These are phyloP conservation scores for Drosophila orosa DNA, from an alignment of 1,140 invertebrate species.

Conservation along the genomic window DNA sequence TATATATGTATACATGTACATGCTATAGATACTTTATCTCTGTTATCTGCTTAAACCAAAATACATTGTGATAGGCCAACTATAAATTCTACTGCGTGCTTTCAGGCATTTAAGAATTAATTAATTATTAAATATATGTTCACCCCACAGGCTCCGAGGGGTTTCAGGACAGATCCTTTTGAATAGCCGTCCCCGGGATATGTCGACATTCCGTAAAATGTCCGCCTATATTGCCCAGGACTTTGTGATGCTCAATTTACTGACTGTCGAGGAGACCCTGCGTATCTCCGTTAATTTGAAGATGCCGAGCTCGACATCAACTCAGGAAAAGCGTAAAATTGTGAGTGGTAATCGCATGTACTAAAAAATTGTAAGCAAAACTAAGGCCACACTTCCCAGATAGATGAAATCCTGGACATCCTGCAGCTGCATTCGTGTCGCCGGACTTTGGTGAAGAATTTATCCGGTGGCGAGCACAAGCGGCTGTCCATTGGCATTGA, in stretches of 20 bases:
- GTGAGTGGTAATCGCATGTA: conserved; percentile 15
- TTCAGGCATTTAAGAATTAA: neutral
- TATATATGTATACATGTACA: neutral
- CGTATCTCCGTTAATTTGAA: conserved; percentile 88
- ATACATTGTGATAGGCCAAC: conserved; percentile 1
- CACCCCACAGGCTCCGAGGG: conserved; percentile 54
- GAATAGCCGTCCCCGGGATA: conserved; percentile 90
- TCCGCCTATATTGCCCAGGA: conserved; percentile 90
- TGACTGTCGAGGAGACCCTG: conserved; percentile 88
- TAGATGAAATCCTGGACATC: conserved; percentile 86
- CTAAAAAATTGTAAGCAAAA: neutral
- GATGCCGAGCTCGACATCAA: conserved; percentile 68
- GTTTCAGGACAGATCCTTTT: conserved; percentile 89
- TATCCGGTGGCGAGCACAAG: conserved; percentile 94
- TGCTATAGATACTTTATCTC: neutral
- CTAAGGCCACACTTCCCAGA: conserved; percentile 77
- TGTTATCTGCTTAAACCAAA: neutral
- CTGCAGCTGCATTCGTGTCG: conserved; percentile 87
- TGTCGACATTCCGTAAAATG: conserved; percentile 87
- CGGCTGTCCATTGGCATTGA: conserved; percentile 93
- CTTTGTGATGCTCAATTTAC: conserved; percentile 87
- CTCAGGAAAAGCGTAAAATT: conserved; percentile 61
- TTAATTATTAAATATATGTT: neutral
- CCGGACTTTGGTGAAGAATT: conserved; percentile 87
- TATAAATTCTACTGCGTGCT: neutral